A percentile compares a stretch with the other conserved stretches of the same genome.
These are phyloP conservation scores for Morone chrysops DNA, from an alignment of 2,113 vertebrate genomes.

Conservation along the genomic window DNA sequence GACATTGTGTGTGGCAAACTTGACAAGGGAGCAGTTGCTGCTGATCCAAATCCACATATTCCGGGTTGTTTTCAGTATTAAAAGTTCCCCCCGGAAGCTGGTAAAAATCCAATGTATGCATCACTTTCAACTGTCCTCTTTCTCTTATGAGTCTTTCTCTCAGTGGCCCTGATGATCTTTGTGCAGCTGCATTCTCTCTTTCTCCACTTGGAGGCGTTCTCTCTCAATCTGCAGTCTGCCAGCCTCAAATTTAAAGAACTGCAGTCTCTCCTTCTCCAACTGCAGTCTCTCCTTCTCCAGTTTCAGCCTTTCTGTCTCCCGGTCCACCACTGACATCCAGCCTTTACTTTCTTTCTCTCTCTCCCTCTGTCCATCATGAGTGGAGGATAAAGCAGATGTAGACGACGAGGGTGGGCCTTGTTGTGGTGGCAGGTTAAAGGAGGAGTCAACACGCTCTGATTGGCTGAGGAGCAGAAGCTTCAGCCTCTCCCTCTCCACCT, in stretches of 20 bases:
- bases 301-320: constrained; percentile 91
- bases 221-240: constrained; percentile 94
- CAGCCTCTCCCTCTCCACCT: constrained; percentile 91
- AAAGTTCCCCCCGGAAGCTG: not conserved
- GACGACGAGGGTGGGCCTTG: constrained; percentile 75
- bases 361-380: constrained; percentile 47
- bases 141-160: not conserved
- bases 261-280: constrained; percentile 92
- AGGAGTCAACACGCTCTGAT: constrained; percentile 79
- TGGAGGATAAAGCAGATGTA: constrained; percentile 47
- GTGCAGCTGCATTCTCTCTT: constrained; percentile 93
- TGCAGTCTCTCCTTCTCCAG: constrained; percentile 93
- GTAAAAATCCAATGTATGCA: not conserved
- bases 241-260: constrained; percentile 93
- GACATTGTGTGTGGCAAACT: not conserved
- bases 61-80: constrained; percentile 5
- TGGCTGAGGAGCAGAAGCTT: constrained; percentile 84
- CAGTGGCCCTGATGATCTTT: constrained; percentile 80
- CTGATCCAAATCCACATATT: not conserved
- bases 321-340: constrained; percentile 85
- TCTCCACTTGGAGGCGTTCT: constrained; percentile 94
- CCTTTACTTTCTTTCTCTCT: constrained; percentile 45
- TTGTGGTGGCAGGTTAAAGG: constrained; percentile 61
- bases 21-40: constrained; percentile 17
- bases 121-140: not conserved